Evolutionary conservation across 2,888 invertebrate species (phyloP).

Genomic region (Argyresthia albistria): DNA sequence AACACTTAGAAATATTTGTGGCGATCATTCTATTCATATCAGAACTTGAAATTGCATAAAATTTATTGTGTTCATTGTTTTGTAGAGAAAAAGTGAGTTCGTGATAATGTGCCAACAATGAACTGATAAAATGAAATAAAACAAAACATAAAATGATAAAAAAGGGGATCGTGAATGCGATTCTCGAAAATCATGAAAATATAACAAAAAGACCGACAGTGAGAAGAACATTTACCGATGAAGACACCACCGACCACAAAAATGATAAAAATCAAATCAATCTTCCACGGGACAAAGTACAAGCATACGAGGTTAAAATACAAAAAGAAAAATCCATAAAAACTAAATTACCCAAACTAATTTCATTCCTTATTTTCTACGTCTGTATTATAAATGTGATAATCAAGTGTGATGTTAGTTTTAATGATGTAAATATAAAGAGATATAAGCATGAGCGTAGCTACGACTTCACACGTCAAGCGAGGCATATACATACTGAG

Average conservation of each 20-base stretch:
- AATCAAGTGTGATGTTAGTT: slow-evolving; percentile 62
- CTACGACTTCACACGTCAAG: neutral
- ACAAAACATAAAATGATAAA: slow-evolving; percentile 44
- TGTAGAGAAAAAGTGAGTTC: too few relatives aligned
- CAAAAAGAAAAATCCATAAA: slow-evolving; percentile 11
- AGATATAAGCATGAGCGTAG: slow-evolving; percentile 18
- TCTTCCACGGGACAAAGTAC: slow-evolving; percentile 28
- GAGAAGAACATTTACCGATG: slow-evolving; percentile 34
- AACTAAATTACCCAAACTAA: slow-evolving; percentile 27
- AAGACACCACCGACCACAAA: slow-evolving; percentile 12
- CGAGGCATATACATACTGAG: slow-evolving; percentile 1
- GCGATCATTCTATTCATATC: too few relatives aligned
- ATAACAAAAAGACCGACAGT: slow-evolving; percentile 29
- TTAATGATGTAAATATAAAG: slow-evolving; percentile 45
- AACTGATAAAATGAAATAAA: slow-evolving; percentile 46
- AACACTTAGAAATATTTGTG: too few relatives aligned
- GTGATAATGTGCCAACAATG: neutral
- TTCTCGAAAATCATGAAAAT: slow-evolving; percentile 38
- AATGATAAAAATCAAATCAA: neutral
- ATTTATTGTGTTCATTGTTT: too few relatives aligned
- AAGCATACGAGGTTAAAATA: slow-evolving; percentile 58
- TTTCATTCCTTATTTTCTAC: slow-evolving; percentile 50
- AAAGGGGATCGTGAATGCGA: slow-evolving; percentile 56
- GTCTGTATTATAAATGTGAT: slow-evolving; percentile 61
- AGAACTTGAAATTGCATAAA: too few relatives aligned